A percentile compares a stretch with the other conserved stretches of the same genome.
phyloP scores from a whole-genome alignment of 2,113 vertebrate genomes.

The Ameiurus melas region DNA sequence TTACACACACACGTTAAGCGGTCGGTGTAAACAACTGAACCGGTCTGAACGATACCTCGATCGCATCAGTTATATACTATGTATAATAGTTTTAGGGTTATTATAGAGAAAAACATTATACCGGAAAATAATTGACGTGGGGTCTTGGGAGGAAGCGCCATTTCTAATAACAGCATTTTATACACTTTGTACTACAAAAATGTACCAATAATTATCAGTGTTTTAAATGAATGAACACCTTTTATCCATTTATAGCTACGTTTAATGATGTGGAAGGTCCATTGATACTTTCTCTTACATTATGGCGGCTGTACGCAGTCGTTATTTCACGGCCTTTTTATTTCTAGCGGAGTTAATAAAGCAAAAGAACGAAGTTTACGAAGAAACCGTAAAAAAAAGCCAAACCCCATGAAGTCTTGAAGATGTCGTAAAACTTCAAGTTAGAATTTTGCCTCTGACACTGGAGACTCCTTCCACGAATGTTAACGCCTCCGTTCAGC shows the following conservation, averaged over 20 bases:
- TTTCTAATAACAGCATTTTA: not conserved
- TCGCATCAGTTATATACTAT: not conserved
- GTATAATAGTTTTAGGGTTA: not conserved
- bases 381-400: not conserved
- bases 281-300: not conserved
- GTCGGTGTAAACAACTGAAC: slow-evolving; percentile 36
- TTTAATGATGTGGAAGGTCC: not conserved
- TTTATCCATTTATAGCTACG: not conserved
- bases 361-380: too few relatives aligned
- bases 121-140: not conserved
- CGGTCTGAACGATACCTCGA: not conserved
- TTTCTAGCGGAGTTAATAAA: too few relatives aligned
- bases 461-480: not conserved
- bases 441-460: not conserved
- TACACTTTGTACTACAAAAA: too few relatives aligned
- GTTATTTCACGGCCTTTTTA: too few relatives aligned
- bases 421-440: not conserved
- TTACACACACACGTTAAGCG: not conserved
- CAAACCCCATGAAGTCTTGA: not conserved
- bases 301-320: too few relatives aligned
- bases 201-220: too few relatives aligned
- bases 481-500: not conserved
- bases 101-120: not conserved
- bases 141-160: not conserved
- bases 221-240: too few relatives aligned